Conservation (phyloP, 2,888 invertebrate species). For the Coenonympha arcania region DNA sequence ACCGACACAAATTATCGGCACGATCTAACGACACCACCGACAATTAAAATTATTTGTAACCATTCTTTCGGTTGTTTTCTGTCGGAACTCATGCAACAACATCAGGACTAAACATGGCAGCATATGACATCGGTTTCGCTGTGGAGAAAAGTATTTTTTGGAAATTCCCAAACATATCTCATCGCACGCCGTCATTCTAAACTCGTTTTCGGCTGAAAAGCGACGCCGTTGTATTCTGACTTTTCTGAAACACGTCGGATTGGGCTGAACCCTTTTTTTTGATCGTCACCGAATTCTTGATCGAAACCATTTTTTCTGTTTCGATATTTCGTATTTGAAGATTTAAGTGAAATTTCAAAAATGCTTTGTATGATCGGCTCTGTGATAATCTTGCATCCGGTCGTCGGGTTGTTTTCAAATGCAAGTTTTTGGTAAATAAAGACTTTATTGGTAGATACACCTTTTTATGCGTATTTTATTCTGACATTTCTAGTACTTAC, state of each 20-base stretch:
- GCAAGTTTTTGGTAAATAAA: too few relatives aligned
- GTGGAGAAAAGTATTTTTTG: neutral
- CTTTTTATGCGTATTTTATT: too few relatives aligned
- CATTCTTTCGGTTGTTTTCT: too few relatives aligned
- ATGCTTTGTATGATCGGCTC: neutral
- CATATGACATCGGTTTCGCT: neutral
- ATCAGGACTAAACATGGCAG: neutral
- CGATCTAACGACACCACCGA: too few relatives aligned
- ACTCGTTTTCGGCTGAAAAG: conserved; percentile 3
- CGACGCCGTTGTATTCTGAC: neutral
- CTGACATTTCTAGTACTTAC: too few relatives aligned
- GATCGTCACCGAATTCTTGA: neutral
- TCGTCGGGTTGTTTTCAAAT: too few relatives aligned
- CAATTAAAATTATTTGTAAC: too few relatives aligned
- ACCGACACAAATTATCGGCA: too few relatives aligned
- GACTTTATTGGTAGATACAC: too few relatives aligned
- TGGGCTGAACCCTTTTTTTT: neutral
- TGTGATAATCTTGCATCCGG: too few relatives aligned
- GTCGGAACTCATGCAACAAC: too few relatives aligned
- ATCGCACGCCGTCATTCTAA: neutral
- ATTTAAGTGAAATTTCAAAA: neutral
- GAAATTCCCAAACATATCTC: neutral
- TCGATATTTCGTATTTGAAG: neutral
- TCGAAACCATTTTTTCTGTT: neutral
- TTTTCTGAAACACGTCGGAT: neutral